Evolutionary conservation across 2,113 vertebrate species (phyloP).

Genomic region (Atractosteus spatula): DNA sequence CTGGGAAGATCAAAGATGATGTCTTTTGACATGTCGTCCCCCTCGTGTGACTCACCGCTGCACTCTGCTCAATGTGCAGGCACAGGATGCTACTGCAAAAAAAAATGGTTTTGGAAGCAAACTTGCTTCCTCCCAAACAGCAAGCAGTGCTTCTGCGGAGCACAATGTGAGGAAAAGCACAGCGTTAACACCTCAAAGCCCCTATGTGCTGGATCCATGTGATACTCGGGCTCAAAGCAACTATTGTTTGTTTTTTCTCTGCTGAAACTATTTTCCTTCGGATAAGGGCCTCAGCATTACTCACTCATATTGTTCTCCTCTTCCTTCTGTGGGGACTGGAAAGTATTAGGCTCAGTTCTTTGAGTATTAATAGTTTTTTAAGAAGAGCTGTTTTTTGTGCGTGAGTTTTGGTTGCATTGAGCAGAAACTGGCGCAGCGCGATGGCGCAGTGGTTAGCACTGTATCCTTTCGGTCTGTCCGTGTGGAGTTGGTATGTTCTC

Average conservation of each 20-base stretch:
- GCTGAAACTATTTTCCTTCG: slow-evolving; percentile 29
- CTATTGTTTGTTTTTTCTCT: slow-evolving; percentile 48
- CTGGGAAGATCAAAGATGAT: slow-evolving; percentile 28
- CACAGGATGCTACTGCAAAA: background rate
- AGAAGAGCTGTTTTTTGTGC: background rate
- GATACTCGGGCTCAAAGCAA: slow-evolving; percentile 51
- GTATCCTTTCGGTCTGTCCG: too few relatives aligned
- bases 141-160: slow-evolving; percentile 47
- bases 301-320: slow-evolving; percentile 36
- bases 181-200: slow-evolving; percentile 45
- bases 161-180: slow-evolving; percentile 71
- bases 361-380: slow-evolving; percentile 24
- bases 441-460: too few relatives aligned
- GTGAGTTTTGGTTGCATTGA: too few relatives aligned
- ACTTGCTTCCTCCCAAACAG: slow-evolving; percentile 58
- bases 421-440: too few relatives aligned
- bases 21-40: slow-evolving; percentile 32
- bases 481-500: too few relatives aligned
- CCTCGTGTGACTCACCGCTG: slow-evolving; percentile 23
- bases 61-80: slow-evolving; percentile 5
- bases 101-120: background rate
- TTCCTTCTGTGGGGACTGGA: slow-evolving; percentile 23
- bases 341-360: slow-evolving; percentile 30
- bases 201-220: slow-evolving; percentile 44
- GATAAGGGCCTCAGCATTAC: slow-evolving; percentile 25